Evolutionary conservation across 2,113 vertebrate genomes (phyloP), one percentile per base, ranked within the genome.

Genomic region (Setophaga coronata): DNA sequence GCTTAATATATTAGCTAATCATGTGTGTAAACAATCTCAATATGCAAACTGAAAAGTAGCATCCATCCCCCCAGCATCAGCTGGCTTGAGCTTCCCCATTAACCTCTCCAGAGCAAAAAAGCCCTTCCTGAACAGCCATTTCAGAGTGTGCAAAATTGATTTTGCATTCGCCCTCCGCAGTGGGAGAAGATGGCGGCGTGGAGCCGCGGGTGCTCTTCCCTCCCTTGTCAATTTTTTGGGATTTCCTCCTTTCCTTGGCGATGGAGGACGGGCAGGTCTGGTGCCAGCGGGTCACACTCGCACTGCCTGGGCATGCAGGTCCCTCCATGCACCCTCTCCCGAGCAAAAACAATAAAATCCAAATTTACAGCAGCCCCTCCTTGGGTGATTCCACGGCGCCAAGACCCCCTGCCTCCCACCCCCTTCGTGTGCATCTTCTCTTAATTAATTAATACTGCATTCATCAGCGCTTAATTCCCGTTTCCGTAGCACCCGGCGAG

Each of bases 361-460:
- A 69, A 66, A 67, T 82, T 60, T 87, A 71, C 13, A 20, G 90
- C 3, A 0, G 23, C 84, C 23, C 33, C 79, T 93, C 54, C 72
- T 82, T 47, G 53, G 58, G 42, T 65, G 10, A 80, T 94, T 87
- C 82, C 78, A 33, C 50, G 12, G 87, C 3, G 43, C 82, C 36
- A 62, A 89, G 61, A 84, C 65, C 89, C 64, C 66, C 80, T 62
- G 54, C 76, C 34, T 73, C 67, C 79, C 57, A 6, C 85, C 87
- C 89, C 43, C 77, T 95, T n/a, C 61, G 1, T 7, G 29, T 48
- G 89, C n/a, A 10, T 93, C 95, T 92, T 95, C 81, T 53, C 79
- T 96, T 95, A 95, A 97, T 97, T 98, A 96, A 98, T 97, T 97
- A 97, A 98, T 95, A 95, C 85, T n/a, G 47, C 77, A 85, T 97